Base-by-base conservation (phyloP, 2,797 vertebrate genomes). In the Oceanodroma leucorhoa region DNA sequence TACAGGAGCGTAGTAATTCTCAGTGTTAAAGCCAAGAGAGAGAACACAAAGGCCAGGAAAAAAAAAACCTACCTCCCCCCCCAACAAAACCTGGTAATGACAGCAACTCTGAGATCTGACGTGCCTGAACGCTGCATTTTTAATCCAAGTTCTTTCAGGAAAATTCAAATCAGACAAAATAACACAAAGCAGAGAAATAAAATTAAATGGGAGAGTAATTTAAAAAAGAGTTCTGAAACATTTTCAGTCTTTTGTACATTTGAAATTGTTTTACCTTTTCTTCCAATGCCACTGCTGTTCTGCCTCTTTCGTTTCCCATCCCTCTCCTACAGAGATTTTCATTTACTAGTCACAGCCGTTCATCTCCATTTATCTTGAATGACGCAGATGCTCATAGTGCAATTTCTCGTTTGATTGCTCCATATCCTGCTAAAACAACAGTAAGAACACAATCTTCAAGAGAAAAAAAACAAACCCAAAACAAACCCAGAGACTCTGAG, bases 211-310 rank as follows among this genome's bases (percentile, higher is more conserved):
- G 27, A 69, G 20, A 36, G 19, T 50, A 77, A 32, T 54, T 61
- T 6, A 12, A 51, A 27, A 19, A 64, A 38, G 54, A 48, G 11
- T 45, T 57, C 58, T 40, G 10, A 76, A 76, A 79, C 17, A 66
- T 58, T 69, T 69, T 58, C n/a, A n/a, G 23, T 18, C 22, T 72
- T 82, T 75, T 38, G 15, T 26, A 54, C 34, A 34, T 46, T 72
- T 66, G 12, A 73, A 86, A 64, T 83, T 67, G 62, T 48, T 87
- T 83, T 94, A 95, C 86, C 84, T 89, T 89, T 85, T 93, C 71
- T 83, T 83, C 26, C 83, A 66, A 19, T 27, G 32, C n/a, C 36
- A 57, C 32, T 93, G 58, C 32, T 80, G 57, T 48, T 92, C 41
- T 48, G 51, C 5, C 12, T 67, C 46, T 50, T 65, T 55, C 2